phyloP scores from a whole-genome alignment of 1,140 invertebrate genomes.

The Drosophila ficusphila region DNA sequence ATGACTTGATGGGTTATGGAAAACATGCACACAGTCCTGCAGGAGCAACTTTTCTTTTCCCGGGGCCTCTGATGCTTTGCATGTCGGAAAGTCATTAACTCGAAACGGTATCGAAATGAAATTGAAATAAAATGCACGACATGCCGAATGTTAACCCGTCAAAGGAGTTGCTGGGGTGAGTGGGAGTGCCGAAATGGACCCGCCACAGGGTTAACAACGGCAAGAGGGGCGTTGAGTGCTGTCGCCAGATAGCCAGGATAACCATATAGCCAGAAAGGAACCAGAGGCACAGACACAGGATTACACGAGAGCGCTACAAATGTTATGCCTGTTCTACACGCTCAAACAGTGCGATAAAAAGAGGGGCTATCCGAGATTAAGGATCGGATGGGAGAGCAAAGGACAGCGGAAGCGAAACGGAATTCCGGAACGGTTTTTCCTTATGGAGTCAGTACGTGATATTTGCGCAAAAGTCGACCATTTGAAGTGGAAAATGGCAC shows the following conservation, averaged over 20 bases:
- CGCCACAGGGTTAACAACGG: not conserved
- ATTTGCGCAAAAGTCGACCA: conserved; percentile 57
- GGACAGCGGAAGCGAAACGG: conserved; percentile 8
- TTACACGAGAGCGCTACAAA: conserved; percentile 68
- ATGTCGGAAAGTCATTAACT: conserved; percentile 76
- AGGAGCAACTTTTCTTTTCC: conserved; percentile 21
- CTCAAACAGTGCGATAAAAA: not conserved
- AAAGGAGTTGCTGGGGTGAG: conserved; percentile 4
- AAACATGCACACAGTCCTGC: conserved; percentile 25
- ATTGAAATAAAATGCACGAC: conserved; percentile 77
- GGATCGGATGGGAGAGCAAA: not conserved
- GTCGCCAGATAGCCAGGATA: conserved; percentile 34
- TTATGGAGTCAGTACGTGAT: conserved; percentile 53
- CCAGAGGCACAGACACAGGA: conserved; percentile 17
- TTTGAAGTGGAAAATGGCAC: conserved; percentile 59
- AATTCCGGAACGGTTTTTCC: conserved; percentile 23
- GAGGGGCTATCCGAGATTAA: not conserved
- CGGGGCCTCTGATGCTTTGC: conserved; percentile 52
- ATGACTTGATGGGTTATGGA: conserved; percentile 44
- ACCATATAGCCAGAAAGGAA: conserved; percentile 12
- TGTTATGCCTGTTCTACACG: conserved; percentile 50
- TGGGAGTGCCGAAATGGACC: conserved; percentile 1
- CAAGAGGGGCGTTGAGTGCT: conserved; percentile 21
- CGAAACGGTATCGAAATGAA: conserved; percentile 73
- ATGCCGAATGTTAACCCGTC: conserved; percentile 46